Evolutionary conservation across 2,113 vertebrate genomes (phyloP).

Genomic region (Sarotherodon lohbergeri): DNA sequence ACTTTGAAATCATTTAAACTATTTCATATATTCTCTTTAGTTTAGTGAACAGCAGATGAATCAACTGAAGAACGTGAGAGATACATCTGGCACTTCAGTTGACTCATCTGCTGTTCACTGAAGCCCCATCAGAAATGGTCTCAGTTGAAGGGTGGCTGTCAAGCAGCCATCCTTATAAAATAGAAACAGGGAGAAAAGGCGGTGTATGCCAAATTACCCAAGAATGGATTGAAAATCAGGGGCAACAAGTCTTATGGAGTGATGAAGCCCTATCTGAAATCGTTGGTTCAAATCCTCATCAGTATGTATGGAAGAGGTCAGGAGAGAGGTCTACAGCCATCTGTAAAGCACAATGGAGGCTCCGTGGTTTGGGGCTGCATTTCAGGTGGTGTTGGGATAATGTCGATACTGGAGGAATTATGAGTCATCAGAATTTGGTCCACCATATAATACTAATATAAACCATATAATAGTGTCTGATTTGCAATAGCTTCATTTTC

Average conservation of each 20-base stretch:
- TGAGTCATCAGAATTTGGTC: neutral
- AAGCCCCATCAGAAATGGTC: neutral
- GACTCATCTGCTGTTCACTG: neutral
- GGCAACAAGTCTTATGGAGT: neutral
- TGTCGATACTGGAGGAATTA: neutral
- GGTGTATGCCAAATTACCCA: neutral
- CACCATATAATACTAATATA: neutral
- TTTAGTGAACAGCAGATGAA: neutral
- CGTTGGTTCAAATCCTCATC: neutral
- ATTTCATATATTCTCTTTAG: neutral
- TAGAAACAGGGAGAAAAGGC: neutral
- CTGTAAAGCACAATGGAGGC: neutral
- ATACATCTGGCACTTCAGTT: neutral
- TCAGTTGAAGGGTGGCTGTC: neutral
- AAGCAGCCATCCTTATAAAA: neutral
- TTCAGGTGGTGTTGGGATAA: neutral
- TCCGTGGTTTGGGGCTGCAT: neutral
- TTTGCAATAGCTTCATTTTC: neutral
- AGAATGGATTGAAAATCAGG: neutral
- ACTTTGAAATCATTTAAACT: neutral
- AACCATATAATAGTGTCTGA: neutral
- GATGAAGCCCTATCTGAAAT: neutral
- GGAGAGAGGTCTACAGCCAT: neutral
- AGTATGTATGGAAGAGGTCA: neutral
- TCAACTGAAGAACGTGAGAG: neutral